Conservation (phyloP, 2,797 vertebrate species). For the Hozukius guyotensis region DNA sequence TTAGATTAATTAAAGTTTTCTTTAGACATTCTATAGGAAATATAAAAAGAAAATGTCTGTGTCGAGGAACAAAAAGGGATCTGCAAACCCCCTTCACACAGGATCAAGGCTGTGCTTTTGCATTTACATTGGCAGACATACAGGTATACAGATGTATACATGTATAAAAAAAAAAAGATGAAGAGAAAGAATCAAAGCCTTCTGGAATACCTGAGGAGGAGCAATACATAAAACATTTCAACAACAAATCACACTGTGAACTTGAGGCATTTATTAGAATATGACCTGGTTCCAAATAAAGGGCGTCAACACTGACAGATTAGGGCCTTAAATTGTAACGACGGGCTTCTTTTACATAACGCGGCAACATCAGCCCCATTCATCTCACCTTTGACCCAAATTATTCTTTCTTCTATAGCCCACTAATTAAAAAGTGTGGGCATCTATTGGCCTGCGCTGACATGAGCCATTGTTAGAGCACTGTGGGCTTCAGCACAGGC, state of each 20-base stretch:
- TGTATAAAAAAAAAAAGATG: background rate
- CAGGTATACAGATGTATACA: background rate
- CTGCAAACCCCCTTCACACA: background rate
- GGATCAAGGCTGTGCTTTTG: background rate
- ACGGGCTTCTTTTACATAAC: conserved; percentile 30
- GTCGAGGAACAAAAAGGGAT: background rate
- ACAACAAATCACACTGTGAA: conserved; percentile 26
- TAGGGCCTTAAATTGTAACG: conserved; percentile 32
- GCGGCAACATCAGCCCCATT: conserved; percentile 6
- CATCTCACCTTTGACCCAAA: conserved; percentile 31
- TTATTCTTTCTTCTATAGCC: background rate
- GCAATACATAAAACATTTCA: conserved; percentile 38
- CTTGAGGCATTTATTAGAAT: conserved; percentile 36
- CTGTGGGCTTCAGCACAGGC: background rate
- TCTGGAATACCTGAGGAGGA: background rate
- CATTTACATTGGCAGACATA: background rate
- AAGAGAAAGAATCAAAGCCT: conserved; percentile 13
- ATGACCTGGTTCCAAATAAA: conserved; percentile 19
- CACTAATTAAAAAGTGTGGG: conserved; percentile 40
- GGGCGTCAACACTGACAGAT: conserved; percentile 37
- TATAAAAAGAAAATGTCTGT: background rate
- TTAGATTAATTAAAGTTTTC: conserved; percentile 5
- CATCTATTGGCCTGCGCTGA: conserved; percentile 32
- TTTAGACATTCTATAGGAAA: background rate
- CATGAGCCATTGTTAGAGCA: conserved; percentile 8